A percentile compares a stretch with the other conserved stretches of the same genome.
Conservation (phyloP, 1,140 invertebrate species). For the Lasioglossum baleicum region DNA sequence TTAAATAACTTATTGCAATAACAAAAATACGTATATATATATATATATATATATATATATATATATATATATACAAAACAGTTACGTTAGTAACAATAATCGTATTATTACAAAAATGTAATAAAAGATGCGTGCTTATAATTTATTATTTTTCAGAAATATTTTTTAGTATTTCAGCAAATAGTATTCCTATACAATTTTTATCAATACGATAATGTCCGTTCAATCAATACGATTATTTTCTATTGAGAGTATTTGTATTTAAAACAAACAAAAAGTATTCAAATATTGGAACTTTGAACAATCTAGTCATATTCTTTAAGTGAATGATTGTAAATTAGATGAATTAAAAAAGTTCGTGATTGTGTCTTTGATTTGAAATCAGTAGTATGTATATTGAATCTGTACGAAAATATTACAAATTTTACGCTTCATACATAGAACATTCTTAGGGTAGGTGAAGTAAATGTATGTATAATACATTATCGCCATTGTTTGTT, state of each 20-base stretch:
- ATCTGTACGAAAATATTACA: conserved; percentile 15
- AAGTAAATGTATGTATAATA: conserved; percentile 24
- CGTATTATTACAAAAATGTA: not conserved
- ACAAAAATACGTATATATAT: not conserved
- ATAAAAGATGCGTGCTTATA: not conserved
- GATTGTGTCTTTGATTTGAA: conserved; percentile 4
- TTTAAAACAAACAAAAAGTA: not conserved
- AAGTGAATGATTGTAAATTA: conserved; percentile 41
- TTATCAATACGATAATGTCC: not conserved
- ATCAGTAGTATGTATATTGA: conserved; percentile 23
- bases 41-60: too few relatives aligned
- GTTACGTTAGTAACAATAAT: not conserved
- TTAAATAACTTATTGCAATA: not conserved
- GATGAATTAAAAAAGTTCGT: conserved; percentile 10
- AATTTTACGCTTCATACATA: conserved; percentile 32
- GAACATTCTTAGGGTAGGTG: conserved; percentile 28
- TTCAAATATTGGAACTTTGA: conserved; percentile 20
- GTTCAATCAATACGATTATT: conserved; percentile 7
- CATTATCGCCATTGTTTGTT: conserved; percentile 34
- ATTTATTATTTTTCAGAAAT: conserved; percentile 1
- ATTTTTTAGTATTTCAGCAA: not conserved
- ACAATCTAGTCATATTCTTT: conserved; percentile 47
- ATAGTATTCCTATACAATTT: not conserved
- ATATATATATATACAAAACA: not conserved
- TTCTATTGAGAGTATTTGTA: conserved; percentile 5